Conservation (phyloP, 2,113 vertebrate species). For the Microcebus lehilahytsara region DNA sequence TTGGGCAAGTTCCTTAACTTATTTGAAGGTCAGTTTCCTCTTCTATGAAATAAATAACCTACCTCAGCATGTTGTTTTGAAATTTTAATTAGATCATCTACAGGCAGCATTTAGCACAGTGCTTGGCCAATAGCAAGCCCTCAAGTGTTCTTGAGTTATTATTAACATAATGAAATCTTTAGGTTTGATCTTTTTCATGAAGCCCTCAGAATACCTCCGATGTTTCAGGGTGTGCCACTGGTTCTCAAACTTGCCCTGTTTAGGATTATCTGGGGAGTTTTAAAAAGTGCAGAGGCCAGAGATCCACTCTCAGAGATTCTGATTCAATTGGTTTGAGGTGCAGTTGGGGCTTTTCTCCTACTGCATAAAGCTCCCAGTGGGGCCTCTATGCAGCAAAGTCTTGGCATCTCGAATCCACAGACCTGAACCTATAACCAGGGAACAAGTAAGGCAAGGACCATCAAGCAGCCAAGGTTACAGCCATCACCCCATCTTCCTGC, state of each 20-base stretch:
- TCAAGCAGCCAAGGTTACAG: background rate
- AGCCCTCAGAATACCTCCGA: background rate
- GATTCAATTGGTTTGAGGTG: background rate
- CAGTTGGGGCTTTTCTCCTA: background rate
- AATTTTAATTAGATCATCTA: conserved; percentile 38
- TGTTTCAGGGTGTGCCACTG: background rate
- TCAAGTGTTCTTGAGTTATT: background rate
- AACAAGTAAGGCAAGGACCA: background rate
- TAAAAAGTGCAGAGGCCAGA: background rate
- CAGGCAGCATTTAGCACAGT: conserved; percentile 5
- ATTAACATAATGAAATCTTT: background rate
- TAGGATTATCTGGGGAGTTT: background rate
- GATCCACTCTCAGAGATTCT: background rate
- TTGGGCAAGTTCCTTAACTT: conserved; percentile 53
- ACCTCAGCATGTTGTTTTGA: background rate
- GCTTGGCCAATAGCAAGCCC: background rate
- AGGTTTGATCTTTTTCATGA: background rate
- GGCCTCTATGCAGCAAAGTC: background rate
- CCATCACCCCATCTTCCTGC: background rate
- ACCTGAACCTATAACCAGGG: background rate
- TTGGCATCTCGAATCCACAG: background rate
- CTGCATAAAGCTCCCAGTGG: background rate
- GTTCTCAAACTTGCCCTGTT: background rate
- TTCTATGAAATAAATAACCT: conserved; percentile 56
- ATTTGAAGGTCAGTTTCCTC: conserved; percentile 65